Conservation (phyloP, 2,888 invertebrate genomes). For the Lingula anatina region DNA sequence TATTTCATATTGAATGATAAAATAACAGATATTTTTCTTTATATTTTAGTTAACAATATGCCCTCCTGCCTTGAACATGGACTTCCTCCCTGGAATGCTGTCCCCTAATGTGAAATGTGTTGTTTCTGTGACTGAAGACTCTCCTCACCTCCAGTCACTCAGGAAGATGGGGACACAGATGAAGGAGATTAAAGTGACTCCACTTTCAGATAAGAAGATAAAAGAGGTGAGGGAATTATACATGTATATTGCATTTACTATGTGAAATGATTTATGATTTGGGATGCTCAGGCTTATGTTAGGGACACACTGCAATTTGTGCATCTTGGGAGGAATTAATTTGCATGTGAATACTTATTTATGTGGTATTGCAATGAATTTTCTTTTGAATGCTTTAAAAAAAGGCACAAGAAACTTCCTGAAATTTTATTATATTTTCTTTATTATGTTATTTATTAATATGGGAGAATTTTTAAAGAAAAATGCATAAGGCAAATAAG, state of each 20-base stretch:
- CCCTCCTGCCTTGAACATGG: constrained; percentile 40
- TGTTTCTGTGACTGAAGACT: constrained; percentile 37
- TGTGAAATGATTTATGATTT: too few relatives aligned
- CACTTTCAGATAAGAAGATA: constrained; percentile 31
- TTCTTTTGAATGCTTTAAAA: too few relatives aligned
- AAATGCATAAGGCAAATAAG: too few relatives aligned
- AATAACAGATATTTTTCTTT: not conserved
- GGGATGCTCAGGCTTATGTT: too few relatives aligned
- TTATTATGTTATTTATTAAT: too few relatives aligned
- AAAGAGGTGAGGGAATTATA: constrained; percentile 24
- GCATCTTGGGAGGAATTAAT: too few relatives aligned
- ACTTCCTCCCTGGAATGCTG: constrained; percentile 47
- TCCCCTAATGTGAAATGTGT: constrained; percentile 45
- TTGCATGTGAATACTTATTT: too few relatives aligned
- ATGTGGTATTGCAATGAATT: too few relatives aligned
- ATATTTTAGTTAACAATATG: constrained; percentile 40
- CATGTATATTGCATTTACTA: not conserved
- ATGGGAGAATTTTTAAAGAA: not conserved
- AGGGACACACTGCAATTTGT: too few relatives aligned
- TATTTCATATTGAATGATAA: too few relatives aligned
- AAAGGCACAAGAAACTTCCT: not conserved
- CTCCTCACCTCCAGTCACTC: constrained; percentile 35
- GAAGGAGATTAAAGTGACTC: constrained; percentile 30
- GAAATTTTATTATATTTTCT: too few relatives aligned
- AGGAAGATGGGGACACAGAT: constrained; percentile 40